These are phyloP conservation scores for Gadopsis marmoratus DNA, from an alignment of 2,797 vertebrate genomes.

Conservation along the genomic window DNA sequence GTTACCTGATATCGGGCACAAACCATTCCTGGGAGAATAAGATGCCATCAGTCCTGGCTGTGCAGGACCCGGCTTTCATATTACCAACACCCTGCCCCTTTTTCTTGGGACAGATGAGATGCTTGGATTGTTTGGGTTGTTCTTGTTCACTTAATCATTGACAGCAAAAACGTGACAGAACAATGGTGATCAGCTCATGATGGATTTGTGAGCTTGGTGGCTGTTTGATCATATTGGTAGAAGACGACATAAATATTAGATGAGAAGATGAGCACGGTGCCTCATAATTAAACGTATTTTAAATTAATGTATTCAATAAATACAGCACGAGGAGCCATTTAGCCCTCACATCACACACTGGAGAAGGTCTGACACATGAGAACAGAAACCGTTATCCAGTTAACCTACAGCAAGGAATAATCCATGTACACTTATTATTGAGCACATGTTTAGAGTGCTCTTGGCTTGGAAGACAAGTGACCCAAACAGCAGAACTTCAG, in stretches of 20 bases:
- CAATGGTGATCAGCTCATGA: no score
- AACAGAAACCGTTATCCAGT: neutral
- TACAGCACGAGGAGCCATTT: neutral
- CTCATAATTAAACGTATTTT: neutral
- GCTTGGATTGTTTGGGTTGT: neutral
- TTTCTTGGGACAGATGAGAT: neutral
- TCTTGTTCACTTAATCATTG: neutral
- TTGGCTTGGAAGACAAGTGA: neutral
- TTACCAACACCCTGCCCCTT: constrained; percentile 10
- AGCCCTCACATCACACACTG: neutral
- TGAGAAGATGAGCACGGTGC: neutral
- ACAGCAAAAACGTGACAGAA: neutral
- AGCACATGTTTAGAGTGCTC: neutral
- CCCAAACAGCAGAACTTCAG: neutral
- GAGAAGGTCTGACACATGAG: neutral
- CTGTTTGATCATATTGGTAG: neutral
- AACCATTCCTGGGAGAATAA: constrained; percentile 24
- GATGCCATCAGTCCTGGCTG: constrained; percentile 28
- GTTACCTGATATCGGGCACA: constrained; percentile 74
- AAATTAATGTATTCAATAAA: neutral
- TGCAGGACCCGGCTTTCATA: constrained; percentile 24
- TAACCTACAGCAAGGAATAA: neutral
- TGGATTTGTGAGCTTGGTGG: neutral
- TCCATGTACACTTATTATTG: neutral
- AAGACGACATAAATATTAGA: neutral